phyloP scores from a whole-genome alignment of 2,797 vertebrate species.

The Spea hammondii region DNA sequence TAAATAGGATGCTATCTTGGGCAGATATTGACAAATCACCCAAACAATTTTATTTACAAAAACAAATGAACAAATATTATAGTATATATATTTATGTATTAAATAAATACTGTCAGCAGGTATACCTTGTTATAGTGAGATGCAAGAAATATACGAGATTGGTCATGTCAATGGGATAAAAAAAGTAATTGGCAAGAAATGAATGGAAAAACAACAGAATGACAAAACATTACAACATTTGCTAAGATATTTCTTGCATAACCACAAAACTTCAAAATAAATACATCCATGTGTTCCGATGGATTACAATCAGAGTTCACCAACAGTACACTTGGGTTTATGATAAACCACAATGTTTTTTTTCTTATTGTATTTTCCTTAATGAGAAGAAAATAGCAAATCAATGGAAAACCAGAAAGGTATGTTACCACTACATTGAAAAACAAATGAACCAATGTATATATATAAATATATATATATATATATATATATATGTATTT shows the following conservation, averaged over 20 bases:
- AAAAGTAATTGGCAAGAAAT: slow-evolving; percentile 17
- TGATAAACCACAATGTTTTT: slow-evolving; percentile 23
- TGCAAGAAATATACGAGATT: slow-evolving; percentile 32
- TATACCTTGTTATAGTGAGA: slow-evolving; percentile 17
- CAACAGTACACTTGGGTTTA: slow-evolving; percentile 13
- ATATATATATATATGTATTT: too few relatives aligned
- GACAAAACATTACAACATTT: slow-evolving; percentile 32
- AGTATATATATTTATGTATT: neutral
- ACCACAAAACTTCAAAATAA: slow-evolving; percentile 41
- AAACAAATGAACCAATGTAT: too few relatives aligned
- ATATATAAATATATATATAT: too few relatives aligned
- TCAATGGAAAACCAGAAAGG: neutral
- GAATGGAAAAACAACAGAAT: slow-evolving; percentile 41
- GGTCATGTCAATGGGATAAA: slow-evolving; percentile 39
- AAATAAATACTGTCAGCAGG: neutral
- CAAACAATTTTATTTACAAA: slow-evolving; percentile 4
- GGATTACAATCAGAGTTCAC: slow-evolving; percentile 25
- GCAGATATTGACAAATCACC: slow-evolving; percentile 4
- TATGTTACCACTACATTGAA: too few relatives aligned
- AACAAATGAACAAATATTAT: neutral
- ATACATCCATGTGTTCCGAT: slow-evolving; percentile 41
- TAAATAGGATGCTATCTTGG: neutral
- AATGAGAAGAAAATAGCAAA: neutral
- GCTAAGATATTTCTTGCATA: slow-evolving; percentile 16
- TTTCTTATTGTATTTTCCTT: neutral